Conservation (phyloP, 2,113 vertebrate genomes). For the Chaetorhynchus papuensis region DNA sequence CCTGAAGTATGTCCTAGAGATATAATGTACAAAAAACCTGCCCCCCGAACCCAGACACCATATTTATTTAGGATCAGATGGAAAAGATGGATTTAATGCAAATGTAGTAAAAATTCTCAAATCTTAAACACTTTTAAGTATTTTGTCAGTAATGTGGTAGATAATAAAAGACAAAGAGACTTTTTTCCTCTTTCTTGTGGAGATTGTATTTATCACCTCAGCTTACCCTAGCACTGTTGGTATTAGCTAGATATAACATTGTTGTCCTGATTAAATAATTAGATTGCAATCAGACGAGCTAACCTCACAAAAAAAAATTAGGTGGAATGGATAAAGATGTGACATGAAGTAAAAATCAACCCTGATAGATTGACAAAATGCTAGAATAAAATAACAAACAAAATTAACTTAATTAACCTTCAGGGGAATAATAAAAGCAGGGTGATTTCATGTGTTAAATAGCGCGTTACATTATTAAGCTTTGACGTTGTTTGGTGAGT, state of each 20-base stretch:
- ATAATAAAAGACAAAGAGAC: not conserved
- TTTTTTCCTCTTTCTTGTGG: not conserved
- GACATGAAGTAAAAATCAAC: not conserved
- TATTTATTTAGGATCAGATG: not conserved
- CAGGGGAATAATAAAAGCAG: not conserved
- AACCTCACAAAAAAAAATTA: not conserved
- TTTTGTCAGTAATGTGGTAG: not conserved
- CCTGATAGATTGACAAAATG: not conserved
- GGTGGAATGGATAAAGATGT: not conserved
- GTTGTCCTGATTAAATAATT: not conserved
- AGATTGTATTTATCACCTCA: not conserved
- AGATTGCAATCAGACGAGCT: not conserved
- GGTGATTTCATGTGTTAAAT: not conserved
- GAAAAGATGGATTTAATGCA: not conserved
- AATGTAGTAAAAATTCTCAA: not conserved
- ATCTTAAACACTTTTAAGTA: not conserved
- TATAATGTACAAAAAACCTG: not conserved
- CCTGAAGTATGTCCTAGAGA: not conserved
- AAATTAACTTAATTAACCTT: constrained; percentile 5
- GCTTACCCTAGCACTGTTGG: not conserved
- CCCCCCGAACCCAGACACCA: accelerated
- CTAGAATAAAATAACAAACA: not conserved
- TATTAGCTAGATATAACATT: not conserved
- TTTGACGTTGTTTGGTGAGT: not conserved
- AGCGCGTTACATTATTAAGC: not conserved